phyloP scores from a whole-genome alignment of 2,888 invertebrate genomes.

The Netelia inedita region DNA sequence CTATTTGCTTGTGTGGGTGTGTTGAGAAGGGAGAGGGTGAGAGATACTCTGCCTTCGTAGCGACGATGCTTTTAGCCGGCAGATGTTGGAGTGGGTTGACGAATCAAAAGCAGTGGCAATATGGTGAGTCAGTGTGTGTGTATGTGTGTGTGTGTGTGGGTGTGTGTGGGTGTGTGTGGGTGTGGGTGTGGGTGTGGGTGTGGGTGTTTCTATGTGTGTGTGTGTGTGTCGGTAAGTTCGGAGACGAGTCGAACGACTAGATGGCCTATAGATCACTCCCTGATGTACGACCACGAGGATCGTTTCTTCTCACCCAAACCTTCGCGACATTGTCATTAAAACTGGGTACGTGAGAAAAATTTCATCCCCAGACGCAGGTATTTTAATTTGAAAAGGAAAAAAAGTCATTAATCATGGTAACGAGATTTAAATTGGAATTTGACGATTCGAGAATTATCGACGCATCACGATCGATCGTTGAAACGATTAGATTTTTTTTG shows the following conservation, averaged over 20 bases:
- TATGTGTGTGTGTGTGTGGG: background rate
- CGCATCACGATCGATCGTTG: too few species aligned
- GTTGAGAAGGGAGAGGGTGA: conserved; percentile 24
- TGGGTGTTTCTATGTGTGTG: background rate
- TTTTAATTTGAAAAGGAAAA: too few species aligned
- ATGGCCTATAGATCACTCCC: too few species aligned
- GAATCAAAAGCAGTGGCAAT: conserved; percentile 26
- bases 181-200: conserved; percentile 3
- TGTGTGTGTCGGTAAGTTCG: background rate
- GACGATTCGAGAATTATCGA: too few species aligned
- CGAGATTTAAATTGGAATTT: too few species aligned
- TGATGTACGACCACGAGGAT: conserved; percentile 15
- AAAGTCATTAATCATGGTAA: too few species aligned
- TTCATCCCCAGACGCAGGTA: too few species aligned
- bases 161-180: conserved; percentile 12
- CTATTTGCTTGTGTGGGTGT: conserved; percentile 1
- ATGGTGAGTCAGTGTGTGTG: conserved; percentile 18
- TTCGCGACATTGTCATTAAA: too few species aligned
- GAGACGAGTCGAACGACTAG: background rate
- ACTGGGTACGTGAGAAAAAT: too few species aligned
- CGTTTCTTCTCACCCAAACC: too few species aligned
- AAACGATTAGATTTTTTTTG: too few species aligned
- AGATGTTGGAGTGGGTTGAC: conserved; percentile 30
- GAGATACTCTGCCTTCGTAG: conserved; percentile 38
- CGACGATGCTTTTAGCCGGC: conserved; percentile 51